Percentiles rank a stretch among this genome's conserved stretches.
phyloP scores from a whole-genome alignment of 2,797 vertebrate genomes.

The Sparidentex hasta region DNA sequence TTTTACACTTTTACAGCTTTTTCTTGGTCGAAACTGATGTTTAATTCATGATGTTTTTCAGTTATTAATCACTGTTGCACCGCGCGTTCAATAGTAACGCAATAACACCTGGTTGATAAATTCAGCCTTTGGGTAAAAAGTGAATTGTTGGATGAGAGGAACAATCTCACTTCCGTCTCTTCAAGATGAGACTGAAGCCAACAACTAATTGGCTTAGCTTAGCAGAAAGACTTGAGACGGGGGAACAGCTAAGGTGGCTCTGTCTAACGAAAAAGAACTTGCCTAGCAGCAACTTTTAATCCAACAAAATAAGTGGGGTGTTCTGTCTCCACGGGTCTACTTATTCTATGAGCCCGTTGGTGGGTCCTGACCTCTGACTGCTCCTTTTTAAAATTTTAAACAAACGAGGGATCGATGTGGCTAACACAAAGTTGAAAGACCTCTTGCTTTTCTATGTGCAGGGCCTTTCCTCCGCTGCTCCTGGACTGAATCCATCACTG shows the following conservation, averaged over 20 bases:
- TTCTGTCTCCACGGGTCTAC: no score
- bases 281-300: no score
- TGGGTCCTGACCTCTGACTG: no score
- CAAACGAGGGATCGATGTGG: no score
- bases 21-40: not conserved
- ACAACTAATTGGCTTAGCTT: not conserved
- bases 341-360: no score
- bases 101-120: no score
- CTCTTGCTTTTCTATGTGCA: not conserved
- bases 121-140: no score
- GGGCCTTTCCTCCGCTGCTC: conserved; percentile 7
- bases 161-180: not conserved
- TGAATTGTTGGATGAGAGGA: no score
- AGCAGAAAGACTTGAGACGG: not conserved
- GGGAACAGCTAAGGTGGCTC: not conserved
- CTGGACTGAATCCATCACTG: conserved; percentile 47
- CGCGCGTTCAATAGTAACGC: no score
- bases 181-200: not conserved
- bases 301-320: no score
- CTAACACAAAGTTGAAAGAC: not conserved
- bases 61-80: not conserved
- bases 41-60: not conserved
- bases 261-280: no score
- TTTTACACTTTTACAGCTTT: not conserved
- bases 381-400: no score